phyloP scores from a whole-genome alignment of 2,113 vertebrate genomes.

The Indicator maculatus region DNA sequence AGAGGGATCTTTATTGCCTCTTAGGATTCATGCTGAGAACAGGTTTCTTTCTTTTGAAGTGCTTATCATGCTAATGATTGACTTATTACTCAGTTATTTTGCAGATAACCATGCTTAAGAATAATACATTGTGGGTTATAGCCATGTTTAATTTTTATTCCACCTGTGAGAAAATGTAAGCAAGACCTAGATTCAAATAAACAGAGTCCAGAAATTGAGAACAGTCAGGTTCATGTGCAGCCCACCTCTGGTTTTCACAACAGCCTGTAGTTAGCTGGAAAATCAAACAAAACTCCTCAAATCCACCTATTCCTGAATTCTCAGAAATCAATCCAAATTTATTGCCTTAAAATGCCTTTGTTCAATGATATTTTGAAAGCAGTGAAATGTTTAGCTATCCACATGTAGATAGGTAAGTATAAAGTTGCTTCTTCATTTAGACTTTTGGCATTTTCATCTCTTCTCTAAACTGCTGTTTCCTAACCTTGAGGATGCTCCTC shows the following conservation, averaged over 20 bases:
- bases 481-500: background rate
- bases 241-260: background rate
- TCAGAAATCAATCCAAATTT: background rate
- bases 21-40: background rate
- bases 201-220: background rate
- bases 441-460: background rate
- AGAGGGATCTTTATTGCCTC: background rate
- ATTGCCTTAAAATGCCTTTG: background rate
- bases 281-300: background rate
- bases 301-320: background rate
- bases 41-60: constrained; percentile 5
- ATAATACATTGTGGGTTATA: background rate
- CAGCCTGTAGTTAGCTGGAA: background rate
- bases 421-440: background rate
- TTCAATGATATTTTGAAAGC: background rate
- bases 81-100: background rate
- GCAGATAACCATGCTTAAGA: background rate
- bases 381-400: background rate
- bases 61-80: background rate
- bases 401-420: background rate
- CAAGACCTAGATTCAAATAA: background rate
- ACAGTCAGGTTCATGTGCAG: background rate
- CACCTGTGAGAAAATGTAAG: background rate
- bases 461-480: background rate
- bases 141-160: background rate